These are phyloP conservation scores for Trichoplusia ni DNA, from an alignment of 1,140 invertebrate genomes.

Conservation along the genomic window DNA sequence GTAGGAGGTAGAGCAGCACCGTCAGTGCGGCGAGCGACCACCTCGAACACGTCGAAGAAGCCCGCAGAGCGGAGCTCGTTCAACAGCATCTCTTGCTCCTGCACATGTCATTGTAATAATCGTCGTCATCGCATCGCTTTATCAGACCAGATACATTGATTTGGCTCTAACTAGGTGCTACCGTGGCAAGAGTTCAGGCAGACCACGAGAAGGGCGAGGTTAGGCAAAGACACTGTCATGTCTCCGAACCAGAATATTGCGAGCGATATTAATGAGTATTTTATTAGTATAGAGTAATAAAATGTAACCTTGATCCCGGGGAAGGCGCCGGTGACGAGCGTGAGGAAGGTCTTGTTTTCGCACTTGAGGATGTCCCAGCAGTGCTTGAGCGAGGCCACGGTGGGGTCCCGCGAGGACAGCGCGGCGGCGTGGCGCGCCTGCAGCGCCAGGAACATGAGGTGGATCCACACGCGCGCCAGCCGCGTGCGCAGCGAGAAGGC, in stretches of 20 bases:
- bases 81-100: constrained; percentile 93
- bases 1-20: constrained; percentile 60
- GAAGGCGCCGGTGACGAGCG: constrained; percentile 95
- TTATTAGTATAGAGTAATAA: constrained; percentile 90
- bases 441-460: constrained; percentile 96
- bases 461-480: constrained; percentile 94
- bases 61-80: constrained; percentile 93
- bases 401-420: constrained; percentile 91
- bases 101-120: constrained; percentile 26
- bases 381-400: constrained; percentile 92
- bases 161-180: too few species aligned
- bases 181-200: constrained; percentile 90
- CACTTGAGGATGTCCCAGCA: constrained; percentile 96
- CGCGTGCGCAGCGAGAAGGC: constrained; percentile 94
- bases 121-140: neutral
- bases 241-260: constrained; percentile 91
- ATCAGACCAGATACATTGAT: neutral
- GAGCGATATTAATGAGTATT: constrained; percentile 98
- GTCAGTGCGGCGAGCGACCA: constrained; percentile 79
- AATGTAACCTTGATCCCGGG: constrained; percentile 89
- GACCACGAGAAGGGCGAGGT: constrained; percentile 90
- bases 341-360: constrained; percentile 94
- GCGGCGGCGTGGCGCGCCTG: constrained; percentile 90
- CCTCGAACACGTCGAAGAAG: constrained; percentile 96
- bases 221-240: constrained; percentile 90